A percentile compares a stretch with the other conserved stretches of the same genome.
Evolutionary conservation across 1,140 invertebrate species (phyloP).

Genomic region (Rhysida immarginata): DNA sequence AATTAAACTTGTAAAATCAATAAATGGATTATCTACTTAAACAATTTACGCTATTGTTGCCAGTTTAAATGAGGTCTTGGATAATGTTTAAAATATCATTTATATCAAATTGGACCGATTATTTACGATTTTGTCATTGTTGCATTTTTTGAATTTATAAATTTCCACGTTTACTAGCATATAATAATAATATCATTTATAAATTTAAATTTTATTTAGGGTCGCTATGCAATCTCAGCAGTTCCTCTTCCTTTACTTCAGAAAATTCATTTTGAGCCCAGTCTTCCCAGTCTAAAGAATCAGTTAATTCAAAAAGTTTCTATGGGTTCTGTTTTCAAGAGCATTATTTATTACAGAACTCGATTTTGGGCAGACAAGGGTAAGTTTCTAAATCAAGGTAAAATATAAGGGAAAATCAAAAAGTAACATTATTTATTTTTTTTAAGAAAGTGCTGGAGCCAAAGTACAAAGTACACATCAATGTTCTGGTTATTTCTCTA

Average conservation of each 20-base stretch:
- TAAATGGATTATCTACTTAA: no score
- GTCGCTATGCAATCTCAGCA: constrained; percentile 26
- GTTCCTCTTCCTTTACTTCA: constrained; percentile 25
- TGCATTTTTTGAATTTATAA: no score
- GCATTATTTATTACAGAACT: constrained; percentile 27
- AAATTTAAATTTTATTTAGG: constrained; percentile 15
- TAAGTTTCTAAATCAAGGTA: neutral
- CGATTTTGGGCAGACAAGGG: constrained; percentile 24
- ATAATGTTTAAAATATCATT: neutral
- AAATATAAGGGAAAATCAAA: no score
- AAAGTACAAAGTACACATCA: no score
- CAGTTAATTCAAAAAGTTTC: constrained; percentile 29
- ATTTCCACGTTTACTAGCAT: no score
- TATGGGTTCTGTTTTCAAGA: constrained; percentile 31
- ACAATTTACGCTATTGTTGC: no score
- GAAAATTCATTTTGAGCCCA: constrained; percentile 26
- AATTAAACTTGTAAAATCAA: no score
- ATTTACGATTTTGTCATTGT: neutral
- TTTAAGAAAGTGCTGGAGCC: no score
- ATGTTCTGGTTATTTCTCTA: no score
- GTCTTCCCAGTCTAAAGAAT: constrained; percentile 21
- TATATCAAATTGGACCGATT: no score
- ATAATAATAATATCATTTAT: neutral
- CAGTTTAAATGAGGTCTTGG: no score
- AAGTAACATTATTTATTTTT: no score